A percentile compares a stretch with the other conserved stretches of the same genome.
Conservation (phyloP, 64 coral and sea anemone genomes). For the Montipora efflorescens region DNA sequence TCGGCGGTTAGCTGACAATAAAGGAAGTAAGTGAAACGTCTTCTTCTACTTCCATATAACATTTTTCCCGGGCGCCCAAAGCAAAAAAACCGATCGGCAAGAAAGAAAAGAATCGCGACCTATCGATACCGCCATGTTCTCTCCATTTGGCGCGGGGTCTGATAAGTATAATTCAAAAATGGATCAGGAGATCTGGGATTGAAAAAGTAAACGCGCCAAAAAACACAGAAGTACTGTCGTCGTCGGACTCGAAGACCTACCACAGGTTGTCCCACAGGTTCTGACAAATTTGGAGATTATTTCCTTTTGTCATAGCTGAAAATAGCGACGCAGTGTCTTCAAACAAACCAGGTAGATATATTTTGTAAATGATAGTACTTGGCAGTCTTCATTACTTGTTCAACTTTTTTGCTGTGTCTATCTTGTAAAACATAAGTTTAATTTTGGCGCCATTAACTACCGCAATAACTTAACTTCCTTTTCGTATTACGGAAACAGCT, state of each 20-base stretch:
- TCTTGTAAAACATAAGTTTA: no score
- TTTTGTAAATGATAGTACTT: no score
- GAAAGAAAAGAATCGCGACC: neutral
- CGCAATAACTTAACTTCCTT: neutral
- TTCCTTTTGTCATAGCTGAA: neutral
- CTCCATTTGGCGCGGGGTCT: neutral
- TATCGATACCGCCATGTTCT: neutral
- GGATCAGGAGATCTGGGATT: neutral
- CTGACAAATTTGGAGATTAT: neutral
- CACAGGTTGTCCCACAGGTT: no score
- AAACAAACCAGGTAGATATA: neutral
- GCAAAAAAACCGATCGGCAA: neutral
- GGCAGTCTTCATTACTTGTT: no score
- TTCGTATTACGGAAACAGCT: neutral
- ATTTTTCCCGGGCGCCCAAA: neutral
- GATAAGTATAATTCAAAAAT: neutral
- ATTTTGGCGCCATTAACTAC: no score
- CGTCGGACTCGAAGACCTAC: neutral
- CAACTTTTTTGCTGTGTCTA: no score
- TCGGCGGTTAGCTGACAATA: neutral
- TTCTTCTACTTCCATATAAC: neutral
- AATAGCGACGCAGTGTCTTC: neutral
- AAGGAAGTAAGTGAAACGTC: neutral
- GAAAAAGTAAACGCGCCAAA: neutral
- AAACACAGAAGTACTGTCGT: no score